Evolutionary conservation across 2,113 vertebrate genomes (phyloP).

Genomic region (Willisornis vidua): DNA sequence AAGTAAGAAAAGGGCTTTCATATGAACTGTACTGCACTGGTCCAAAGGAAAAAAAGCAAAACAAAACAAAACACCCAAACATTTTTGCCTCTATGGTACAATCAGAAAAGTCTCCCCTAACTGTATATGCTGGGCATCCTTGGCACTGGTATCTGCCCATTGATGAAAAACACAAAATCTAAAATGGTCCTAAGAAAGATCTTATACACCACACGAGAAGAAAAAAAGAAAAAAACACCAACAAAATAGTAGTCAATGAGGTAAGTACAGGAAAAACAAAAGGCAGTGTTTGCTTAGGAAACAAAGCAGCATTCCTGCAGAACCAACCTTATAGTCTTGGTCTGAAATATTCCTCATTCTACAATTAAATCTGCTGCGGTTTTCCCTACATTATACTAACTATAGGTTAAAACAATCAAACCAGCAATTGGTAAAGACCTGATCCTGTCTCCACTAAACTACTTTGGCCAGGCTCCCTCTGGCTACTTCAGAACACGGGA

Average conservation of each 20-base stretch:
- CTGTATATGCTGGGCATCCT: background rate
- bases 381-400: background rate
- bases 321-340: background rate
- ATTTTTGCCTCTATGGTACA: background rate
- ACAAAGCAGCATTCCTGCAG: background rate
- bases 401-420: background rate
- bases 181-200: background rate
- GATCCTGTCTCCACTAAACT: background rate
- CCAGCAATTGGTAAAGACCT: background rate
- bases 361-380: background rate
- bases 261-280: background rate
- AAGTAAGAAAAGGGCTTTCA: background rate
- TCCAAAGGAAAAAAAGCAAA: background rate
- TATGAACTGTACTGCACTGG: background rate
- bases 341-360: background rate
- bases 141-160: background rate
- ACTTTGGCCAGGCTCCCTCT: background rate
- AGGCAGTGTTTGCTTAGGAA: background rate
- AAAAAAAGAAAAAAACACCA: background rate
- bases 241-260: background rate
- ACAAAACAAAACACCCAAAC: too few species aligned
- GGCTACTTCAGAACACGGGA: background rate
- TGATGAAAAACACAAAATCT: background rate
- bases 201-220: fast-evolving
- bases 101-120: background rate